Percentiles rank a stretch among this genome's conserved stretches.
These are phyloP conservation scores for Megalonaias nervosa DNA, from an alignment of 1,140 invertebrate genomes.

Conservation along the genomic window DNA sequence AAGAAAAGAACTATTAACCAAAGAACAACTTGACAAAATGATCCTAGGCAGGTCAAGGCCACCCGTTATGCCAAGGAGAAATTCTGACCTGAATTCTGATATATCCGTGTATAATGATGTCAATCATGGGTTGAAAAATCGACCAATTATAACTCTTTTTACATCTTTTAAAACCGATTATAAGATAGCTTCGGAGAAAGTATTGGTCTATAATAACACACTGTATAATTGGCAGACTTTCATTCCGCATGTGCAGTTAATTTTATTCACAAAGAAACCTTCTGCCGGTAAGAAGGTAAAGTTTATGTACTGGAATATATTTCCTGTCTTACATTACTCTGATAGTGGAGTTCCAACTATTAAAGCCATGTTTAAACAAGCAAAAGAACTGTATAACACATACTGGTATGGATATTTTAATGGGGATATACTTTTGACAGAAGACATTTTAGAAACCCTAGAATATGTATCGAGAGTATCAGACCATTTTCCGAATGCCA, in stretches of 20 bases:
- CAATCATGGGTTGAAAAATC: no score
- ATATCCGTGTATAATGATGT: no score
- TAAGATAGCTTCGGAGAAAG: conserved; percentile 12
- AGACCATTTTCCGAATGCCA: no score
- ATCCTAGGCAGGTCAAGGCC: no score
- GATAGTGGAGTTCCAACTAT: conserved; percentile 24
- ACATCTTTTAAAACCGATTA: no score
- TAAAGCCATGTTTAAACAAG: conserved; percentile 31
- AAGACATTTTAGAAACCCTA: conserved; percentile 8
- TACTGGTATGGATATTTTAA: conserved; percentile 39
- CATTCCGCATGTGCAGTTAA: conserved; percentile 26
- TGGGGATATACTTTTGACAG: conserved; percentile 35
- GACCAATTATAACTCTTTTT: no score
- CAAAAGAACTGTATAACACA: conserved; percentile 19
- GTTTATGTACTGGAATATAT: conserved; percentile 22
- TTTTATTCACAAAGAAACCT: conserved; percentile 34
- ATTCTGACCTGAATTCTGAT: no score
- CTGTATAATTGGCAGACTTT: no score
- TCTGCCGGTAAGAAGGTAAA: conserved; percentile 1
- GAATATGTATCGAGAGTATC: no score
- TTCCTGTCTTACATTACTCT: neutral
- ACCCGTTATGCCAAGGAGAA: no score
- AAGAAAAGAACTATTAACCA: no score
- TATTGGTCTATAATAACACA: neutral
- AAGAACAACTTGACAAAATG: no score